Percentiles rank a stretch among this genome's conserved stretches.
These are phyloP conservation scores for Atlantisia rogersi DNA, from an alignment of 2,113 vertebrate species.

Conservation along the genomic window DNA sequence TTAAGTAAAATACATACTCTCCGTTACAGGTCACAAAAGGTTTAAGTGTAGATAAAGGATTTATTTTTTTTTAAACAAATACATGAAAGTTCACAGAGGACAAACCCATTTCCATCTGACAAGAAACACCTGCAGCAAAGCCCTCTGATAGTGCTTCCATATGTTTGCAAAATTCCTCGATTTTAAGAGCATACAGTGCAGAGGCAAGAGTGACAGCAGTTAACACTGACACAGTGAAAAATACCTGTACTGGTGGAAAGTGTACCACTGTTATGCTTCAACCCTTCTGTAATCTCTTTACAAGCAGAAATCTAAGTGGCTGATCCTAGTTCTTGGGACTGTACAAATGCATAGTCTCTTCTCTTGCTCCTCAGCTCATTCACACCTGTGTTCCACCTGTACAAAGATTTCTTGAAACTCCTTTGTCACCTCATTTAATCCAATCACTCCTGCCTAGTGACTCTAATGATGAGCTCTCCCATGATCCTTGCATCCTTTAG, in stretches of 20 bases:
- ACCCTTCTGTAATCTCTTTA: background rate
- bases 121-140: background rate
- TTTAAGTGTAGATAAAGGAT: background rate
- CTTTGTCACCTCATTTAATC: background rate
- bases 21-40: background rate
- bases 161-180: background rate
- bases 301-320: background rate
- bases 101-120: background rate
- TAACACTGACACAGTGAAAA: background rate
- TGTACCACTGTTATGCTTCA: accelerated
- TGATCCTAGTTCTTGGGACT: background rate
- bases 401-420: background rate
- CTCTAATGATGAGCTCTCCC: background rate
- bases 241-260: background rate
- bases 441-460: accelerated
- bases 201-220: background rate
- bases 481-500: background rate
- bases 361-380: background rate
- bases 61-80: background rate
- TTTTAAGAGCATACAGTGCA: background rate
- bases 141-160: background rate
- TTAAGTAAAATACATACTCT: too few relatives aligned
- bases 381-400: background rate
- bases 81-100: background rate
- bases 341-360: background rate